A percentile compares a stretch with the other conserved stretches of the same genome.
Evolutionary conservation across 35 echinoderm and acorn worm genomes (phyloP).

Genomic region (Acanthaster planci): DNA sequence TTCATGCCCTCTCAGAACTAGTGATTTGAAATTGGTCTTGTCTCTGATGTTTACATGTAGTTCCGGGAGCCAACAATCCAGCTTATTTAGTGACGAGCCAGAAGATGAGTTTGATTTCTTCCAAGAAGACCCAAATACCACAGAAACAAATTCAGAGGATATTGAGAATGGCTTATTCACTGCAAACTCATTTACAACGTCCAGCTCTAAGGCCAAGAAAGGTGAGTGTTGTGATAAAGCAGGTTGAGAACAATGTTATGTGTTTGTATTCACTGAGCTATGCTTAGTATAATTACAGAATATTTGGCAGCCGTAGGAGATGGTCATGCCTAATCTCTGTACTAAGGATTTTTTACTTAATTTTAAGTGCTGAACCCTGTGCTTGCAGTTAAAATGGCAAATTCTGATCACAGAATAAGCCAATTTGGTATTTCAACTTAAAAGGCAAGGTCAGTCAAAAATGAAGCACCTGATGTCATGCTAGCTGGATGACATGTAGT

Average conservation of each 20-base stretch:
- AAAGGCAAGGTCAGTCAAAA: no score
- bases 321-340: no score
- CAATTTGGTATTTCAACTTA: no score
- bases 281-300: no score
- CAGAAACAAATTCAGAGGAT: background rate
- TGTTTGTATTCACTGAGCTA: background rate
- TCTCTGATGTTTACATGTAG: background rate
- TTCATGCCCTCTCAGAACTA: no score
- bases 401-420: no score
- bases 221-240: background rate
- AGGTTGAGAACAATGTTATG: background rate
- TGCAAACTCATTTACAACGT: background rate
- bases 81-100: constrained; percentile 5
- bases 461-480: no score
- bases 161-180: background rate
- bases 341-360: no score
- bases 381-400: no score
- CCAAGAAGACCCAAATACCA: background rate
- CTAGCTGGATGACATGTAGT: no score
- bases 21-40: background rate
- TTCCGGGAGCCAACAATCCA: constrained; percentile 8
- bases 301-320: no score
- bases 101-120: constrained; percentile 20
- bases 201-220: background rate
- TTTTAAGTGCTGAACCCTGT: no score